These are phyloP conservation scores for cat (Felis catus) DNA, from an alignment of 2,113 vertebrate species.

Conservation along the genomic window F.catus_Fca126_mat1.0 CM031419.1:220569501-220570000, in stretches of 20 bases:
- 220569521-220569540: fast-evolving
- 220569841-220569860: no score
- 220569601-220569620: not conserved
- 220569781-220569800: fast-evolving
- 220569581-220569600: fast-evolving
- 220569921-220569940: no score
- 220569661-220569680: not conserved
- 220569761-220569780: fast-evolving
- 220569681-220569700: fast-evolving
- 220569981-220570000: no score
- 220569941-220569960: no score
- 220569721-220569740: fast-evolving
- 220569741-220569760: not conserved
- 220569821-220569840: no score
- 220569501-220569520: not conserved
- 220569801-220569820: no score
- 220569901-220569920: not conserved
- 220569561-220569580: not conserved
- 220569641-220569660: fast-evolving
- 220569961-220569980: no score
- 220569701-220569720: not conserved
- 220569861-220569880: not conserved
- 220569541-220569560: fast-evolving
- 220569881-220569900: not conserved
- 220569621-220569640: not conserved